These are phyloP conservation scores for Plectropomus leopardus DNA, from an alignment of 2,113 vertebrate genomes.

Conservation along the genomic window DNA sequence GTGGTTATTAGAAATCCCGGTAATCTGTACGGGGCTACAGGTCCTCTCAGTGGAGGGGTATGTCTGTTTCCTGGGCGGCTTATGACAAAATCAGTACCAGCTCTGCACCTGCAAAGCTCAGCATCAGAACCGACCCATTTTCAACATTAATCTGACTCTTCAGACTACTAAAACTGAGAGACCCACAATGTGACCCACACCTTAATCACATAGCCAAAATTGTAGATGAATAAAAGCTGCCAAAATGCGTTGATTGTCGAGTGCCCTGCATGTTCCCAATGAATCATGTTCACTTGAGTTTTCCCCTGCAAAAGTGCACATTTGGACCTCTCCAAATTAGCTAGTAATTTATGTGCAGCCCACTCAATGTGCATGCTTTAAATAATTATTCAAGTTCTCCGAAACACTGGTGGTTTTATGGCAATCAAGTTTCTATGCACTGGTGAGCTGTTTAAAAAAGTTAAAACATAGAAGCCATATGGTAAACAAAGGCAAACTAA, in stretches of 20 bases:
- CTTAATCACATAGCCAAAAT: not conserved
- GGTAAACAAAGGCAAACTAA: too few species aligned
- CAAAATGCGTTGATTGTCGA: too few species aligned
- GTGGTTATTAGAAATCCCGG: conserved; percentile 9
- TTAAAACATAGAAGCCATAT: too few species aligned
- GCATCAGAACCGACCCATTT: not conserved
- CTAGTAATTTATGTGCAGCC: not conserved
- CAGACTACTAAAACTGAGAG: not conserved
- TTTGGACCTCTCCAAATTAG: not conserved
- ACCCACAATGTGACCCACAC: too few species aligned
- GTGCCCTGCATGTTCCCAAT: not conserved
- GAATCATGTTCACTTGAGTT: not conserved
- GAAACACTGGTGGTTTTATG: too few species aligned
- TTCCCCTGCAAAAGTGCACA: not conserved
- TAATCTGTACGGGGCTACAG: conserved; percentile 13
- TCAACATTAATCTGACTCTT: too few species aligned
- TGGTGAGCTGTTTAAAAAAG: too few species aligned
- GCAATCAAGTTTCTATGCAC: too few species aligned
- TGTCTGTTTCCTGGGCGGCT: not conserved
- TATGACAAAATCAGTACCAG: not conserved
- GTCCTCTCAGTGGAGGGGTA: conserved; percentile 22
- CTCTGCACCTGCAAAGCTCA: not conserved
- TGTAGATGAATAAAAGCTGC: too few species aligned
- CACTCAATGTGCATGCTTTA: not conserved
- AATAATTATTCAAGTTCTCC: not conserved